Conservation (phyloP, 2,113 vertebrate genomes). For the human (Homo sapiens) region GRCh38 chr11:14425001-14425500, state of each 20-base stretch:
- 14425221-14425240: neutral
- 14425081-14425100: neutral
- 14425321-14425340: neutral
- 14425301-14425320: neutral
- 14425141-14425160: neutral
- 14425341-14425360: neutral
- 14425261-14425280: neutral
- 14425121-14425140: neutral
- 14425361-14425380: neutral
- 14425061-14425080: neutral
- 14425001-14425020: neutral
- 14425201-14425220: constrained; percentile 29
- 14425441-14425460: neutral
- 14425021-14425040: neutral
- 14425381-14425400: neutral
- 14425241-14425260: neutral
- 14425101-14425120: neutral
- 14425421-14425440: neutral
- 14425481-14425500: neutral
- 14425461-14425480: neutral
- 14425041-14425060: neutral
- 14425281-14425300: neutral
- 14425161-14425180: neutral
- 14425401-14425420: neutral
- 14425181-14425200: neutral